These are phyloP conservation scores for Colius striatus DNA, from an alignment of 2,113 vertebrate species.

Conservation along the genomic window DNA sequence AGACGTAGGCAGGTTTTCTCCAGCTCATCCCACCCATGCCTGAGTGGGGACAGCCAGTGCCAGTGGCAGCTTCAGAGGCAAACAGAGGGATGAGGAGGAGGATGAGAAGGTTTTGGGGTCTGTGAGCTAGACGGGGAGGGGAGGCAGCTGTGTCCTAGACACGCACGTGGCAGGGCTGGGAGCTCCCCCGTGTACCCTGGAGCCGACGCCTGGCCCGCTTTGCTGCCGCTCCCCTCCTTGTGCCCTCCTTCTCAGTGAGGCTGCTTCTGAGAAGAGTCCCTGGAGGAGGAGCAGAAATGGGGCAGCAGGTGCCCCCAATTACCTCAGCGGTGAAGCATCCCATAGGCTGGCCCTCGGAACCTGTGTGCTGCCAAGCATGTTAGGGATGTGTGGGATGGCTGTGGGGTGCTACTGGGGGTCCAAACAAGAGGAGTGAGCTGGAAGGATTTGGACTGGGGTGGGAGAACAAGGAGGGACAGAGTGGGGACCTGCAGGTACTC, in stretches of 20 bases:
- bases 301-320: neutral
- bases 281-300: slow-evolving; percentile 26
- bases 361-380: neutral
- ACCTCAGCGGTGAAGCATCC: neutral
- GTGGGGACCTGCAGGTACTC: neutral
- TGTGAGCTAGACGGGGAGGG: neutral
- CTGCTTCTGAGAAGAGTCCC: neutral
- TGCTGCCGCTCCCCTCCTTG: neutral
- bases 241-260: neutral
- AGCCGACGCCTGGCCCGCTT: neutral
- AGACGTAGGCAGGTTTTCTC: neutral
- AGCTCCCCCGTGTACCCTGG: neutral
- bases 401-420: neutral
- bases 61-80: neutral
- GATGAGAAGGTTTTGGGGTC: neutral
- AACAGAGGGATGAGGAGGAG: neutral
- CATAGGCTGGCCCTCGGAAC: neutral
- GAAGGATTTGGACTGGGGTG: neutral
- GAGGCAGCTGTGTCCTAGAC: neutral
- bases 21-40: neutral
- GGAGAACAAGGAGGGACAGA: neutral
- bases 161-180: rapidly evolving
- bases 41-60: neutral
- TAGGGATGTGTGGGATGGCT: rapidly evolving
- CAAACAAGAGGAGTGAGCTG: neutral